phyloP scores from a whole-genome alignment of 2,888 invertebrate species.

The Iphiclides podalirius region DNA sequence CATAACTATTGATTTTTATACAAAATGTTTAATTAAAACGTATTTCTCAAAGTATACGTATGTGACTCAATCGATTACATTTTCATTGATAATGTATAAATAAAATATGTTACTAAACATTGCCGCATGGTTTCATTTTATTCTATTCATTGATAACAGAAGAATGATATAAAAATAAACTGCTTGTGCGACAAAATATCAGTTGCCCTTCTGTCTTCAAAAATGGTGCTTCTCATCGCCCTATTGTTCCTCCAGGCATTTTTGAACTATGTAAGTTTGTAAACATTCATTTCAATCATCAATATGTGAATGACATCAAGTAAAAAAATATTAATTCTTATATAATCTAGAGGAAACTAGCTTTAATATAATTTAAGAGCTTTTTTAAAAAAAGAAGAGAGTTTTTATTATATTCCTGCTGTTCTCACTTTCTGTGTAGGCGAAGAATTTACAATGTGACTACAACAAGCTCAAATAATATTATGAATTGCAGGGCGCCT shows the following conservation, averaged over 20 bases:
- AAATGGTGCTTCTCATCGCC: slow-evolving; percentile 20
- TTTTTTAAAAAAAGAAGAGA: too few species aligned
- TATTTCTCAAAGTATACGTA: slow-evolving; percentile 5
- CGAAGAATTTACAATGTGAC: too few species aligned
- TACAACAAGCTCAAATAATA: too few species aligned
- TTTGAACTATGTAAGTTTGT: slow-evolving; percentile 26
- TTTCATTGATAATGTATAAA: slow-evolving; percentile 14
- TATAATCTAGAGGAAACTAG: too few species aligned
- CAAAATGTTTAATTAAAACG: too few species aligned
- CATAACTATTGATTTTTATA: too few species aligned
- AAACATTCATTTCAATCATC: too few species aligned
- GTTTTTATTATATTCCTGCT: too few species aligned
- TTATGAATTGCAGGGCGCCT: slow-evolving; percentile 26
- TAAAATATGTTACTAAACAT: slow-evolving; percentile 16
- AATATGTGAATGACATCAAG: too few species aligned
- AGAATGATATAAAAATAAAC: slow-evolving; percentile 22
- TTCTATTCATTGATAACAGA: slow-evolving; percentile 7
- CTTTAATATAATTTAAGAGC: too few species aligned
- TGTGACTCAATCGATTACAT: slow-evolving; percentile 11
- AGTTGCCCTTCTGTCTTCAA: slow-evolving; percentile 12
- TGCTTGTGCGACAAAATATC: slow-evolving; percentile 1
- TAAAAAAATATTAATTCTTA: too few species aligned
- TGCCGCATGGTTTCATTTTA: slow-evolving; percentile 8
- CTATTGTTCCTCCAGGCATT: slow-evolving; percentile 23
- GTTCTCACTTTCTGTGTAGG: too few species aligned